phyloP scores from a whole-genome alignment of 1,140 invertebrate genomes.

The Tetramorium simillimum region DNA sequence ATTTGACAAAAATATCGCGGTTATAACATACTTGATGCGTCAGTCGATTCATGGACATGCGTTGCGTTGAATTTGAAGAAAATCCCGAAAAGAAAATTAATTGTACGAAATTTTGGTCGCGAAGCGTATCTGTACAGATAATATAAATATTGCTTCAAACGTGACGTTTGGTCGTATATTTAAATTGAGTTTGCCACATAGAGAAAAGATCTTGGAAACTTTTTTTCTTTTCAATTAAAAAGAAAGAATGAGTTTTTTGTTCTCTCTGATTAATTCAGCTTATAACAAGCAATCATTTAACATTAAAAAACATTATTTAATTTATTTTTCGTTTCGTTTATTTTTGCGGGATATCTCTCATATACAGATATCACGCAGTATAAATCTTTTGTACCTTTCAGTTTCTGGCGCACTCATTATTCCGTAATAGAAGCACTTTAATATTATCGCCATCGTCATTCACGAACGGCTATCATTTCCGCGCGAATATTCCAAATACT shows the following conservation, averaged over 20 bases:
- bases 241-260: background rate
- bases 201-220: background rate
- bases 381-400: constrained; percentile 11
- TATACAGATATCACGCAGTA: background rate
- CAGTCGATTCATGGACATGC: background rate
- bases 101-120: constrained; percentile 14
- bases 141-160: background rate
- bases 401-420: background rate
- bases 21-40: constrained; percentile 15
- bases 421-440: constrained; percentile 21
- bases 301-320: background rate
- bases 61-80: background rate
- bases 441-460: constrained; percentile 35
- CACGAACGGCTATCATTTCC: constrained; percentile 45
- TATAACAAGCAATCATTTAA: background rate
- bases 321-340: background rate
- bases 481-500: constrained; percentile 52
- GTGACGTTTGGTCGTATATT: background rate
- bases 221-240: background rate
- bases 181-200: background rate
- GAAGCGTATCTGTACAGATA: background rate
- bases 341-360: background rate
- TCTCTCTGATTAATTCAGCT: background rate
- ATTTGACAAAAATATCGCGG: constrained; percentile 40
- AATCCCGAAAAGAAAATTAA: background rate